Evolutionary conservation across 2,113 vertebrate genomes (phyloP).

Genomic region (Azemiops feae): DNA sequence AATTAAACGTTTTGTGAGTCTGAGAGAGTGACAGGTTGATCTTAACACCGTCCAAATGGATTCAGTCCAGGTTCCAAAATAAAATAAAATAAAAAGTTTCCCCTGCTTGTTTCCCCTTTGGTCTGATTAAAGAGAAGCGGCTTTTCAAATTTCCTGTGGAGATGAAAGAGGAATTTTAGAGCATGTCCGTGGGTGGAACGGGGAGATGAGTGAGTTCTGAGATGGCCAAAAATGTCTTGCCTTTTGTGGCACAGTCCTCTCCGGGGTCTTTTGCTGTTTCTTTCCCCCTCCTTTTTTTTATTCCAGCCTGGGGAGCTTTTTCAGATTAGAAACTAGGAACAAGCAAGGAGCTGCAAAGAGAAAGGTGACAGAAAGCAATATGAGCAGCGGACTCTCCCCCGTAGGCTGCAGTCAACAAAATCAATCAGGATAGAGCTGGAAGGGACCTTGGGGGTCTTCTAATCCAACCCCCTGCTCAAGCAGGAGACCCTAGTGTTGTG

Average conservation of each 20-base stretch:
- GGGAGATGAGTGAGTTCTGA: neutral
- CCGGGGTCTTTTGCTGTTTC: neutral
- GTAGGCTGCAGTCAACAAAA: neutral
- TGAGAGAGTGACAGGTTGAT: neutral
- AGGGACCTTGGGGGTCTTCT: too few relatives aligned
- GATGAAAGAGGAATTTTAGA: neutral
- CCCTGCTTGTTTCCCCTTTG: neutral
- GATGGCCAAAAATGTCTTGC: neutral
- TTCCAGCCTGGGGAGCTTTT: neutral
- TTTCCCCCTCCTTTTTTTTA: neutral
- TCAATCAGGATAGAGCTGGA: too few relatives aligned
- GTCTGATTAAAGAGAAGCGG: neutral
- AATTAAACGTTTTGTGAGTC: neutral
- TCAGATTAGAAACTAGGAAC: neutral
- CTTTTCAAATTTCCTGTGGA: neutral
- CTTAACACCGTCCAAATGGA: neutral
- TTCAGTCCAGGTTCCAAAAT: neutral
- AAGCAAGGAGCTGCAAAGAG: neutral
- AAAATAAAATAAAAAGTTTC: neutral
- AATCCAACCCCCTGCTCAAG: too few relatives aligned
- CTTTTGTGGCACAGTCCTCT: neutral
- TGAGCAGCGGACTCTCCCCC: too few relatives aligned
- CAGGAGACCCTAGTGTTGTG: too few relatives aligned
- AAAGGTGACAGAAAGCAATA: neutral
- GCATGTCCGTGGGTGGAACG: neutral